Base-by-base conservation (phyloP, 2,888 invertebrate species). In the Trichogramma dendrolimi region DNA sequence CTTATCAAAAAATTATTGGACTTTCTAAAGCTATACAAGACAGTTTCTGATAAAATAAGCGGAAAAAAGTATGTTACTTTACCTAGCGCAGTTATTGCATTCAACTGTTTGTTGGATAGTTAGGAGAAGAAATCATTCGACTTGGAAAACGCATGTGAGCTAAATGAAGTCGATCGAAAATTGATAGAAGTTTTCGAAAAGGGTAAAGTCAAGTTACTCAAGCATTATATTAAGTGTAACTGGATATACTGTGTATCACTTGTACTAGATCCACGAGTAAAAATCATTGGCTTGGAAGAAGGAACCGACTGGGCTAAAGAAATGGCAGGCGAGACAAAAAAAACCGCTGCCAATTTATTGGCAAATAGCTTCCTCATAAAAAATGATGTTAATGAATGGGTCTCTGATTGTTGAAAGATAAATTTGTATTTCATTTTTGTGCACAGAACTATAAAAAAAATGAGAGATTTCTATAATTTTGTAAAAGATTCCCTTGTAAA, bases 171-270 rank as follows among this genome's bases (percentile, higher is more conserved):
- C 43, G 40, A 58, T 40, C 46, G 58, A 58, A 50, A n/a, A n/a
- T 14, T 62, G 42, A 27, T 57, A 10, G 7, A 53, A 40, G 57
- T 62, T 1, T 60, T 65, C 52, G 54, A 60, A 55, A 46, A 40
- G 7, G 55, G 47, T 27, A 55, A 56, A 4, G 61, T 59, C 40
- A 59, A 62, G 52, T 10, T 62, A 8, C 11, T 62, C 6, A 59
- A 62, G 11, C 62, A 62, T 43, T 62, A 62, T 42, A 40, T 40
- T 39, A 62, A 62, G 52, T 59, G 55, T 27, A 59, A 59, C 40
- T 62, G 59, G 62, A 41, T 62, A 2, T 59, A 59, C 10, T 59
- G 51, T 10, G 56, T 55, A 0, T 58, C 63, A 1, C 38, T 65
- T 7, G 61, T 62, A n/a, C 41, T 62, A 41, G 58, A 61, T 53